phyloP scores from a whole-genome alignment of 2,797 vertebrate species.

The Acanthurus leucopareius region DNA sequence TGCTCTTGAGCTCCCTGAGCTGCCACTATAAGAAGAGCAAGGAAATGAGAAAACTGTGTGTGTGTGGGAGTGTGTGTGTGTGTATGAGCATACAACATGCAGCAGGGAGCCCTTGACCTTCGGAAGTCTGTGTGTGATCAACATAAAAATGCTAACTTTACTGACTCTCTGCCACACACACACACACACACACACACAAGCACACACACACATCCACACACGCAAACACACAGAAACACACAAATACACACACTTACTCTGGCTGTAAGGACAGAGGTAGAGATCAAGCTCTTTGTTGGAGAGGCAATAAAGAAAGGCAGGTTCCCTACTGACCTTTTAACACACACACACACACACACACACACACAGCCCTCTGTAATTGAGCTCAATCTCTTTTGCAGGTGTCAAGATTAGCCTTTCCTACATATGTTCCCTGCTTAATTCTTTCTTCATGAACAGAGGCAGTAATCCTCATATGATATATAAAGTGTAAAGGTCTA shows the following conservation, averaged over 20 bases:
- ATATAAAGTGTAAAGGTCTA: slow-evolving; percentile 42
- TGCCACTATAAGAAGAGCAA: slow-evolving; percentile 68
- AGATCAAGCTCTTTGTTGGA: slow-evolving; percentile 48
- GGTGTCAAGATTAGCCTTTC: slow-evolving; percentile 69
- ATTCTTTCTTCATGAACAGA: slow-evolving; percentile 65
- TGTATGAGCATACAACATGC: slow-evolving; percentile 51
- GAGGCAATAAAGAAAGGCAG: slow-evolving; percentile 63
- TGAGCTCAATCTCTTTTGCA: slow-evolving; percentile 73
- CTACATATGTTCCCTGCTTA: slow-evolving; percentile 71
- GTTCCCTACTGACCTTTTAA: slow-evolving; percentile 57
- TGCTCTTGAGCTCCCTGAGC: slow-evolving; percentile 73
- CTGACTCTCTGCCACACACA: slow-evolving; percentile 40
- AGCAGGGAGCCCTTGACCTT: slow-evolving; percentile 80
- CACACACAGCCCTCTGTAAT: slow-evolving; percentile 40
- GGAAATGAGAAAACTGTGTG: slow-evolving; percentile 42
- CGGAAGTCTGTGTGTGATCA: slow-evolving; percentile 79
- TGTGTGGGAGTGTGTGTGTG: slow-evolving; percentile 34
- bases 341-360: slow-evolving; percentile 40
- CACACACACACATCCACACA: neutral
- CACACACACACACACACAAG: neutral
- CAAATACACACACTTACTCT: slow-evolving; percentile 13
- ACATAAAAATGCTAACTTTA: slow-evolving; percentile 79
- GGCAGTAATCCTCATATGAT: slow-evolving; percentile 67
- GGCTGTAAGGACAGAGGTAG: slow-evolving; percentile 37
- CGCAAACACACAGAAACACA: slow-evolving; percentile 13